These are phyloP conservation scores for Eubasilissa splendida DNA, from an alignment of 2,888 invertebrate species.

Conservation along the genomic window DNA sequence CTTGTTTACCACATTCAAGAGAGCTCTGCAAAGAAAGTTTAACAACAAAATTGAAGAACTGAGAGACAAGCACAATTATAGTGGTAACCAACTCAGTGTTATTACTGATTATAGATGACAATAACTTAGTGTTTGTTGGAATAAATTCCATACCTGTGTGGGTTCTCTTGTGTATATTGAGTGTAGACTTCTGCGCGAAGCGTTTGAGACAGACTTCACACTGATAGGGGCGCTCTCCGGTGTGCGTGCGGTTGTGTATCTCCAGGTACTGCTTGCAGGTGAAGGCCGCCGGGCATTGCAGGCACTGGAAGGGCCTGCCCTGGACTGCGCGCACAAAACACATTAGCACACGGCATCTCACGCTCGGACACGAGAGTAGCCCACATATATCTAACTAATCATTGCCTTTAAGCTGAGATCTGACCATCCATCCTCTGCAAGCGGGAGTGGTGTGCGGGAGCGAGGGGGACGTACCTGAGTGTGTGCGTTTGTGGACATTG, in stretches of 20 bases:
- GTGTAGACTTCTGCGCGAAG: constrained; percentile 87
- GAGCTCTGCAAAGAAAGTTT: background rate
- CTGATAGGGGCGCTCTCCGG: constrained; percentile 75
- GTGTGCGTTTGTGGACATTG: constrained; percentile 86
- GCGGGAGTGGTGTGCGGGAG: constrained; percentile 34
- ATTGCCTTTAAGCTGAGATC: constrained; percentile 14
- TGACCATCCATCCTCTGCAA: constrained; percentile 20
- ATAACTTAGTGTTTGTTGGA: background rate
- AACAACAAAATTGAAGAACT: constrained; percentile 58
- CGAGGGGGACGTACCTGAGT: constrained; percentile 71
- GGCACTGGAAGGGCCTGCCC: constrained; percentile 75
- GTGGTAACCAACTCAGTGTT: background rate
- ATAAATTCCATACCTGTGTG: constrained; percentile 74
- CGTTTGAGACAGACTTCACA: constrained; percentile 85
- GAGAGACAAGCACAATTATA: background rate
- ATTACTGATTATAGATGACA: background rate
- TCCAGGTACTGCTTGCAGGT: constrained; percentile 74
- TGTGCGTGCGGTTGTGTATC: constrained; percentile 73
- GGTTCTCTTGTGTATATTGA: constrained; percentile 86
- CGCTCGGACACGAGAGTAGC: constrained; percentile 61
- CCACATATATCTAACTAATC: constrained; percentile 61
- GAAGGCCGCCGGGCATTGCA: constrained; percentile 75
- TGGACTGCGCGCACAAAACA: constrained; percentile 66
- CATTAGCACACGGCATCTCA: constrained; percentile 59
- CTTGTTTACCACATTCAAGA: too few species aligned